Evolutionary conservation across 2,888 invertebrate species (phyloP).

Genomic region (Eupithecia vulgata): DNA sequence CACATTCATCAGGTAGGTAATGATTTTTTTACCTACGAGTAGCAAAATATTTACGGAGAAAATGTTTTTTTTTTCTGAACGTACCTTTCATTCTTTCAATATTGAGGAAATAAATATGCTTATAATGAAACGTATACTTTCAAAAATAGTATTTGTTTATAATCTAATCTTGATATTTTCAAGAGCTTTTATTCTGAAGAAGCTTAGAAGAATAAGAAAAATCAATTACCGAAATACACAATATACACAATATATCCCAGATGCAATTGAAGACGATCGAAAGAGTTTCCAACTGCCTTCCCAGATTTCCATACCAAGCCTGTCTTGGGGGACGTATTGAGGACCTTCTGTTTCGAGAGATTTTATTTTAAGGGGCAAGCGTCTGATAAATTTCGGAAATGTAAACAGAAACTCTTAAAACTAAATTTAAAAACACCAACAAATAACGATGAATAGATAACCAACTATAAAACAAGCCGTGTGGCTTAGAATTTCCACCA

Average conservation of each 20-base stretch:
- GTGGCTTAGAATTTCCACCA: too few species aligned
- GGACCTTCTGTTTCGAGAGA: neutral
- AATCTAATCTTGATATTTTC: neutral
- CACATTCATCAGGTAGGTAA: neutral
- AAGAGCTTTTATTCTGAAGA: neutral
- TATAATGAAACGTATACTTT: neutral
- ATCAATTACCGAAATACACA: slow-evolving; percentile 28
- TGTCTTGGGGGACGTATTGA: slow-evolving; percentile 25
- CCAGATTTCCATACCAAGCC: slow-evolving; percentile 60
- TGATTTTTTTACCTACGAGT: neutral
- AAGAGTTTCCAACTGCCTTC: slow-evolving; percentile 58
- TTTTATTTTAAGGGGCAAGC: neutral
- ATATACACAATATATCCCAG: slow-evolving; percentile 35
- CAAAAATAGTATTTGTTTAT: neutral
- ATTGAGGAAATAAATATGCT: neutral
- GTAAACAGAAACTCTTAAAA: neutral
- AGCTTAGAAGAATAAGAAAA: slow-evolving; percentile 29
- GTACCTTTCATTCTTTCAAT: too few species aligned
- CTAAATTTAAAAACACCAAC: neutral
- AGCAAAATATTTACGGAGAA: neutral
- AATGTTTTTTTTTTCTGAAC: neutral
- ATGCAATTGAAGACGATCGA: slow-evolving; percentile 42
- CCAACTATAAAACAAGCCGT: neutral
- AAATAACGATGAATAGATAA: neutral
- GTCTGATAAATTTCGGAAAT: neutral